Evolutionary conservation across 1,140 invertebrate species (phyloP).

Genomic region (Drosophila nigrodunni): DNA sequence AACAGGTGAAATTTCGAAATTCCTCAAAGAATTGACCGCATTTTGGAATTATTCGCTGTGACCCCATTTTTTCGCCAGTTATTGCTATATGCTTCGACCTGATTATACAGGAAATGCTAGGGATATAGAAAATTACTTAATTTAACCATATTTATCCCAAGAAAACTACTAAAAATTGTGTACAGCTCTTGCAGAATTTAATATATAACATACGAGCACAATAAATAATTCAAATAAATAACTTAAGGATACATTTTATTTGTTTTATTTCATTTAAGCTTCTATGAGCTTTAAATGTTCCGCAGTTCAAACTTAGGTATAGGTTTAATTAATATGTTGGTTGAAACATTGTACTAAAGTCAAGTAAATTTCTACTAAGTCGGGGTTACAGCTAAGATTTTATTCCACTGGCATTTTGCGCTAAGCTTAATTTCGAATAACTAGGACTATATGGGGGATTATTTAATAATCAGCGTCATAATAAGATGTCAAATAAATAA

Average conservation of each 20-base stretch:
- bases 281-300: neutral
- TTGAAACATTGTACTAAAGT: constrained; percentile 63
- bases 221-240: constrained; percentile 78
- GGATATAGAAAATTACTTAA: neutral
- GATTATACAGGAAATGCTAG: constrained; percentile 1
- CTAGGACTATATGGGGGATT: constrained; percentile 70
- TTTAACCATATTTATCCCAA: neutral
- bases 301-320: neutral
- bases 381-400: constrained; percentile 72
- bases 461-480: constrained; percentile 79
- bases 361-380: constrained; percentile 54
- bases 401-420: constrained; percentile 73
- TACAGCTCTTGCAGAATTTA: constrained; percentile 48
- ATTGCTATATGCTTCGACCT: neutral
- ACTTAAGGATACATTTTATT: constrained; percentile 55
- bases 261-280: constrained; percentile 7
- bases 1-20: constrained; percentile 72
- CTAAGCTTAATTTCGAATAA: constrained; percentile 73
- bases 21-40: constrained; percentile 70
- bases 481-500: constrained; percentile 48
- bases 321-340: neutral
- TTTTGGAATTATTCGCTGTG: constrained; percentile 47
- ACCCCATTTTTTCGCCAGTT: constrained; percentile 2
- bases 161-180: neutral
- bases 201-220: constrained; percentile 65